Evolutionary conservation across 2,797 vertebrate genomes (phyloP).

Genomic region (Epinephelus malabaricus): DNA sequence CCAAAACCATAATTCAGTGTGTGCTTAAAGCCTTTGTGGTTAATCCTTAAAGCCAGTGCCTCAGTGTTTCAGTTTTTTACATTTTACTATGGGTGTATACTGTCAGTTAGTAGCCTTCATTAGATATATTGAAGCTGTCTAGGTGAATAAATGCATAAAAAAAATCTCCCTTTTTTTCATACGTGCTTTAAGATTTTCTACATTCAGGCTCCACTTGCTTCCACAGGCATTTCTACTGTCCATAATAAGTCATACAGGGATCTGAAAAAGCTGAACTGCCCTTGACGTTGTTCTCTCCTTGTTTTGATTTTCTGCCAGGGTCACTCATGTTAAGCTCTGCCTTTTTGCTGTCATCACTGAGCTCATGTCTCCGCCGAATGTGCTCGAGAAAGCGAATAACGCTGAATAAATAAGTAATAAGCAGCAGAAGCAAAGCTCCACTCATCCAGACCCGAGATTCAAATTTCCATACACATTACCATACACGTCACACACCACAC

Average conservation of each 20-base stretch:
- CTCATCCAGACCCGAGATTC: conserved; percentile 17
- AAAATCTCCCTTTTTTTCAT: neutral
- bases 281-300: conserved; percentile 24
- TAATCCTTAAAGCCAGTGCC: conserved; percentile 26
- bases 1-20: conserved; percentile 5
- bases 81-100: neutral
- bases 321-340: conserved; percentile 35
- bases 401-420: conserved; percentile 55
- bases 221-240: neutral
- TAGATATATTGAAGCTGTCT: conserved; percentile 11
- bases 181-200: neutral
- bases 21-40: conserved; percentile 36
- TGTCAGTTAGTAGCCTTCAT: conserved; percentile 4
- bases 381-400: conserved; percentile 11
- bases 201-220: conserved; percentile 20
- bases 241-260: conserved; percentile 3
- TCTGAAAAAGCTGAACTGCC: conserved; percentile 10
- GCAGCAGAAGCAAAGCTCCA: conserved; percentile 27
- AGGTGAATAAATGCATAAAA: neutral
- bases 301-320: conserved; percentile 50
- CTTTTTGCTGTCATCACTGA: conserved; percentile 38
- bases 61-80: conserved; percentile 15
- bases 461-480: conserved; percentile 38
- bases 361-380: conserved; percentile 19
- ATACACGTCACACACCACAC: conserved; percentile 37